phyloP scores from a whole-genome alignment of 2,888 invertebrate species.

The Pterostichus madidus region DNA sequence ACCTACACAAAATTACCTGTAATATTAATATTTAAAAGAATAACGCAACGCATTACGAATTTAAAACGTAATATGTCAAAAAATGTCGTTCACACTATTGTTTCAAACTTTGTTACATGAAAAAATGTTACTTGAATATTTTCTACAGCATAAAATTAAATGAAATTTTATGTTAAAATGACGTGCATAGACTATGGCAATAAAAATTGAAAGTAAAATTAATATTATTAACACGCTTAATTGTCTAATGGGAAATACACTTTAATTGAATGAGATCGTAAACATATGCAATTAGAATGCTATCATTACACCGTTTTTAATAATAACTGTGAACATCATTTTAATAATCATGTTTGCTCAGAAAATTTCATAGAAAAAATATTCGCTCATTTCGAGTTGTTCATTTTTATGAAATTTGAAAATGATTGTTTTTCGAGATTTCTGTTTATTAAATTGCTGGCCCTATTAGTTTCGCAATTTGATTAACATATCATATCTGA shows the following conservation, averaged over 20 bases:
- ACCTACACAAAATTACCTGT: constrained; percentile 7
- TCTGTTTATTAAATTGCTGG: no score
- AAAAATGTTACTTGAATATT: constrained; percentile 37
- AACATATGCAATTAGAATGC: constrained; percentile 46
- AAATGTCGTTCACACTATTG: constrained; percentile 52
- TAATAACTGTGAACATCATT: constrained; percentile 31
- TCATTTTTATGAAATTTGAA: no score
- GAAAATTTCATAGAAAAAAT: no score
- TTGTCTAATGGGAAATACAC: constrained; percentile 37
- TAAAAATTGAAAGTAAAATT: constrained; percentile 48
- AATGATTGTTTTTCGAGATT: no score
- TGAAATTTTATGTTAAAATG: constrained; percentile 37
- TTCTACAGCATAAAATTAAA: constrained; percentile 42
- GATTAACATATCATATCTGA: no score
- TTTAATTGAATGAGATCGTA: constrained; percentile 43
- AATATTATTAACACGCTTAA: constrained; percentile 39
- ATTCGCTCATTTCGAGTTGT: no score
- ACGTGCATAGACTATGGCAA: constrained; percentile 31
- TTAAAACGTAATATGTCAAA: constrained; percentile 50
- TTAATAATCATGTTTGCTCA: constrained; percentile 19
- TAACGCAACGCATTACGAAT: constrained; percentile 46
- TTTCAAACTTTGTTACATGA: constrained; percentile 32
- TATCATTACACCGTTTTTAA: constrained; percentile 34
- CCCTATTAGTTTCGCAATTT: no score
- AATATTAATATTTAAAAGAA: constrained; percentile 45